Base-by-base conservation (phyloP, 2,888 invertebrate species). In the Sarcophaga variegata region DNA sequence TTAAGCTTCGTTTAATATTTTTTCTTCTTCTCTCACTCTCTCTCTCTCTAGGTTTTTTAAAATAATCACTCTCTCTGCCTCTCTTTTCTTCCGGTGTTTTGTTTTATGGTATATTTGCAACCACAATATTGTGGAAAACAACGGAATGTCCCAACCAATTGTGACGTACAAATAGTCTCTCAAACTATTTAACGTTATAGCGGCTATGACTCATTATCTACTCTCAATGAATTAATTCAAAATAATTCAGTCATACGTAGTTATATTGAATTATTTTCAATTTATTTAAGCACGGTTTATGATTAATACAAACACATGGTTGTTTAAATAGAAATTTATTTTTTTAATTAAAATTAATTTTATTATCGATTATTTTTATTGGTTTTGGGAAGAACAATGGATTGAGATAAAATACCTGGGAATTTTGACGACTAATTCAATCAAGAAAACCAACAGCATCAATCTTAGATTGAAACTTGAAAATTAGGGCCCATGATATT, bases 71-170 rank as follows among this genome's bases (percentile, higher is more conserved):
- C 20, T 10, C 5, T 62, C 62, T 62, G 0, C 17, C 59, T 5
- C 59, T 59, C 59, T 59, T 62, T 62, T 62, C 14, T 62, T 62
- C 62, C 62, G n/a, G n/a, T 62, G n/a, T 62, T 62, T 62, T n/a
- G 10, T 20, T 20, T 59, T 17, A 59, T 17, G 6, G 20, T n/a
- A 11, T 62, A 17, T 62, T n/a, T 20, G 62, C 10, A 11, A 22
- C n/a, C 22, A 17, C 62, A 74, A 54, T 64, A 22, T 75, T 75
- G n/a, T 64, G 25, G 64, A 64, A 75, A 64, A 76, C 54, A 54
- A n/a, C 54, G 64, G 64, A 76, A 66, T 76, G 27, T 76, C 76
- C 66, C 47, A 11, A 76, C 25, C n/a, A 75, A 22, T 25, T 64
- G 64, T 66, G 64, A 76, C 76, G 66, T 76, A 66, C 20, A 14